Evolutionary conservation across 2,797 vertebrate species (phyloP).

Genomic region (Anguilla obscura): DNA sequence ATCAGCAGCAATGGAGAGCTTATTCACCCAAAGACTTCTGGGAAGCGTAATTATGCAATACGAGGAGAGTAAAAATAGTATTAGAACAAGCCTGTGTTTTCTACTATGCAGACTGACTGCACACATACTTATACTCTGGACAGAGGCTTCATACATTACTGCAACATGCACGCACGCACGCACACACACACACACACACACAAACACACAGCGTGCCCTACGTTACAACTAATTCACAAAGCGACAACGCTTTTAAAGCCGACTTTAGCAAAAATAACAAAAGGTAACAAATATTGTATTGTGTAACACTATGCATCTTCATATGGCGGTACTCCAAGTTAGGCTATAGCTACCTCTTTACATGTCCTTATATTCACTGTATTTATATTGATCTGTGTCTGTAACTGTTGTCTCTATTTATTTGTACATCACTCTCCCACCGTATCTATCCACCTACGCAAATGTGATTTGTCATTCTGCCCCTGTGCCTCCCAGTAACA

Average conservation of each 20-base stretch:
- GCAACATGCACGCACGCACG: background rate
- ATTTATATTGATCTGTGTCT: constrained; percentile 54
- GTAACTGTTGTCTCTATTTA: constrained; percentile 65
- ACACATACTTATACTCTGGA: background rate
- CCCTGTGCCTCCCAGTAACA: constrained; percentile 39
- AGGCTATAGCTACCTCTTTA: constrained; percentile 52
- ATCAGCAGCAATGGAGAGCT: background rate
- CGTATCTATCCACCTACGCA: background rate
- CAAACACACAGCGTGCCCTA: background rate
- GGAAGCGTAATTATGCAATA: background rate
- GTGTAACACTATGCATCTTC: constrained; percentile 32
- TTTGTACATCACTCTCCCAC: constrained; percentile 56
- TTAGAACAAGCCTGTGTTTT: background rate
- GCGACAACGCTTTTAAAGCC: constrained; percentile 69
- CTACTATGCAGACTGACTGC: background rate
- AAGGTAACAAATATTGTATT: constrained; percentile 41
- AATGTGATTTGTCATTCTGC: constrained; percentile 38
- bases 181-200: background rate
- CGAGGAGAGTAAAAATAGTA: background rate
- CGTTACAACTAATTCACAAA: constrained; percentile 44
- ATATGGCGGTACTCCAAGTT: constrained; percentile 38
- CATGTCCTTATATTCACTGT: constrained; percentile 44
- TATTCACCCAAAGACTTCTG: background rate
- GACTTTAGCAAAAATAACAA: constrained; percentile 70
- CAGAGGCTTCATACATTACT: background rate